phyloP scores from a whole-genome alignment of 2,113 vertebrate species.

The Mola mola region DNA sequence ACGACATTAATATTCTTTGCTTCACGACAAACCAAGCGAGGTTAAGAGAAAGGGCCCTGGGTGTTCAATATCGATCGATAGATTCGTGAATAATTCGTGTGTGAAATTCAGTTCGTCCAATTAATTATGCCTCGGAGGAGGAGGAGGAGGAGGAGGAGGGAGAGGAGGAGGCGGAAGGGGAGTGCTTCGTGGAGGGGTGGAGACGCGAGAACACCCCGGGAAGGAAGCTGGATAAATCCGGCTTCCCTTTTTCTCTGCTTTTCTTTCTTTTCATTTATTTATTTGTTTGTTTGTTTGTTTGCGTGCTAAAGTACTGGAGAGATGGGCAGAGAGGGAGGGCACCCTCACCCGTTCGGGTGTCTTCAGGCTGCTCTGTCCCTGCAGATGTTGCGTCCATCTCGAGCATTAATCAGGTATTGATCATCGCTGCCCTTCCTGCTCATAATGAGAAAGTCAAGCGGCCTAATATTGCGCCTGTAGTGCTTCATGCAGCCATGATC shows the following conservation, averaged over 20 bases:
- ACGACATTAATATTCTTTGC: slow-evolving; percentile 75
- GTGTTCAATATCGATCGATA: slow-evolving; percentile 82
- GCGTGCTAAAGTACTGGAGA: background rate
- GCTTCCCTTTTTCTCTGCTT: slow-evolving; percentile 1
- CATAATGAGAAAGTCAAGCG: slow-evolving; percentile 73
- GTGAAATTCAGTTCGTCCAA: slow-evolving; percentile 83
- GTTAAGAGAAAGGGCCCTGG: slow-evolving; percentile 75
- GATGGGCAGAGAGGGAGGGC: slow-evolving; percentile 11
- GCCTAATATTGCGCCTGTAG: slow-evolving; percentile 49
- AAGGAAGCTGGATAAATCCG: slow-evolving; percentile 32
- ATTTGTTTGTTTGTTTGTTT: background rate
- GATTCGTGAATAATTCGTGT: slow-evolving; percentile 84
- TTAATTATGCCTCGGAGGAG: slow-evolving; percentile 78
- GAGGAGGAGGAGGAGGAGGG: no score
- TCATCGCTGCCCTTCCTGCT: slow-evolving; percentile 66
- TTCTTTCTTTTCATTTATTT: background rate
- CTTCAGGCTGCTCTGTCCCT: slow-evolving; percentile 24
- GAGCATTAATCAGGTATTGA: slow-evolving; percentile 72
- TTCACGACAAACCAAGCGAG: slow-evolving; percentile 76
- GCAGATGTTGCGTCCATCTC: slow-evolving; percentile 49
- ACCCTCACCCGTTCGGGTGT: slow-evolving; percentile 42
- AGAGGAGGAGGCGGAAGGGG: no score
- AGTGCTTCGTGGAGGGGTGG: slow-evolving; percentile 48
- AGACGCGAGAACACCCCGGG: slow-evolving; percentile 29
- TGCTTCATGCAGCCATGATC: slow-evolving; percentile 49